phyloP scores from a whole-genome alignment of 1,140 invertebrate species.

The Diorhabda elongata region DNA sequence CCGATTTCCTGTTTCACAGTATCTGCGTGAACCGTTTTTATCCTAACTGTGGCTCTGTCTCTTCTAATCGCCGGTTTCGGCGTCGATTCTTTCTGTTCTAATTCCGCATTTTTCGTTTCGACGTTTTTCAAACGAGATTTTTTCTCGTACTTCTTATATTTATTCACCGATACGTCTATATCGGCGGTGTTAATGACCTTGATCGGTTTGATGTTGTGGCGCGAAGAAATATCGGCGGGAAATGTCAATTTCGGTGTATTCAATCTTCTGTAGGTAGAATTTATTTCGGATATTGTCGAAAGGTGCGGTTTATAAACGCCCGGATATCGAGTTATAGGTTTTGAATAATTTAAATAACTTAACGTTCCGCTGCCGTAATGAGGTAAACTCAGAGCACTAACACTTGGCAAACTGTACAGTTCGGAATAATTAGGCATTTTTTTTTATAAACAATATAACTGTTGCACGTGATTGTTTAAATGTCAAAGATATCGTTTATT shows the following conservation, averaged over 20 bases:
- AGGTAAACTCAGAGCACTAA: conserved; percentile 21
- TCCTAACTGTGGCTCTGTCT: conserved; percentile 65
- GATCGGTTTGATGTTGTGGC: conserved; percentile 54
- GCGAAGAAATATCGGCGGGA: conserved; percentile 39
- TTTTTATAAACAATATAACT: conserved; percentile 22
- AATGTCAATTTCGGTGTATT: conserved; percentile 49
- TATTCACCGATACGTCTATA: conserved; percentile 71
- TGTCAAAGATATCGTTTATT: neutral
- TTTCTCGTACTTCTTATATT: conserved; percentile 47
- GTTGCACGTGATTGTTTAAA: neutral
- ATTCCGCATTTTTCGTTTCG: conserved; percentile 19
- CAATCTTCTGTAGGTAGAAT: conserved; percentile 47
- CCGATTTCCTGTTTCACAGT: conserved; percentile 41
- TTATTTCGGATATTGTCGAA: conserved; percentile 66
- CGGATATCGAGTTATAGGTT: conserved; percentile 10
- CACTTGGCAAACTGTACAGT: conserved; percentile 48
- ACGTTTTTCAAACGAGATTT: conserved; percentile 47
- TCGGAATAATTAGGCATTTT: conserved; percentile 58
- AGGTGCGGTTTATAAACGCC: conserved; percentile 65
- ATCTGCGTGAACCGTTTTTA: conserved; percentile 56
- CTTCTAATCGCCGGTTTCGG: conserved; percentile 59
- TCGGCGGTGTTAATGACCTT: conserved; percentile 74
- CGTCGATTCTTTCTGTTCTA: conserved; percentile 30
- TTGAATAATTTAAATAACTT: conserved; percentile 7
- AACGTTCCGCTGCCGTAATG: neutral